These are phyloP conservation scores for Lepilemur septentrionalis DNA, from an alignment of 2,797 vertebrate genomes.

Conservation along the genomic window DNA sequence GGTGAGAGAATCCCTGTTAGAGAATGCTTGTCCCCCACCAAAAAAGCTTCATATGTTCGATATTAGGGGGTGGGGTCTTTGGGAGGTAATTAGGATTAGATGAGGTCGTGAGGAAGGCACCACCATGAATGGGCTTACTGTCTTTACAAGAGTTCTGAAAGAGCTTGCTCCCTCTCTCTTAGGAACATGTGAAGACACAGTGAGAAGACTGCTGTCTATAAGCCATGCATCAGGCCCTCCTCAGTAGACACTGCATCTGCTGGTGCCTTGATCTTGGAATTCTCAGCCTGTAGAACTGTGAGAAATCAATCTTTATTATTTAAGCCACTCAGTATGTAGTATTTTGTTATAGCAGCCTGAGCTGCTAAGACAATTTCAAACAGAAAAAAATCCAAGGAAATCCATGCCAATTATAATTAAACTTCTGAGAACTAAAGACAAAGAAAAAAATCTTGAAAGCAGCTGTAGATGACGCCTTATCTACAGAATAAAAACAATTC, in stretches of 20 bases:
- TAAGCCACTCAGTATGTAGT: not conserved
- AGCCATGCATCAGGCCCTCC: not conserved
- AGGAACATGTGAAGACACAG: not conserved
- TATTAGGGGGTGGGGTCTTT: not conserved
- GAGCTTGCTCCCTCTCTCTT: not conserved
- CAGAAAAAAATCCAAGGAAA: not conserved
- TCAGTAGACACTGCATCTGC: not conserved
- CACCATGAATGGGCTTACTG: not conserved
- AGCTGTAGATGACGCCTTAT: not conserved
- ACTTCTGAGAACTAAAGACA: constrained; percentile 16
- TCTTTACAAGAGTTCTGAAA: not conserved
- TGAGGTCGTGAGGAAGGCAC: not conserved
- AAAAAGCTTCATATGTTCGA: no score
- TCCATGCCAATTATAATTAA: not conserved
- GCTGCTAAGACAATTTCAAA: not conserved
- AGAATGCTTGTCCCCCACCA: not conserved
- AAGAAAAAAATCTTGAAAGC: constrained; percentile 12
- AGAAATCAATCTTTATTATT: not conserved
- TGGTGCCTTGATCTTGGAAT: not conserved
- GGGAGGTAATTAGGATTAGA: not conserved
- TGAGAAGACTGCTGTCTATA: not conserved
- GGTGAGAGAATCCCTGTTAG: not conserved
- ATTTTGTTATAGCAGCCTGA: not conserved
- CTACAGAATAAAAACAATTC: not conserved
- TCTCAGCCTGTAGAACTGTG: not conserved